These are phyloP conservation scores for Platycheirus rosarum DNA, from an alignment of 2,888 invertebrate genomes.

Conservation along the genomic window DNA sequence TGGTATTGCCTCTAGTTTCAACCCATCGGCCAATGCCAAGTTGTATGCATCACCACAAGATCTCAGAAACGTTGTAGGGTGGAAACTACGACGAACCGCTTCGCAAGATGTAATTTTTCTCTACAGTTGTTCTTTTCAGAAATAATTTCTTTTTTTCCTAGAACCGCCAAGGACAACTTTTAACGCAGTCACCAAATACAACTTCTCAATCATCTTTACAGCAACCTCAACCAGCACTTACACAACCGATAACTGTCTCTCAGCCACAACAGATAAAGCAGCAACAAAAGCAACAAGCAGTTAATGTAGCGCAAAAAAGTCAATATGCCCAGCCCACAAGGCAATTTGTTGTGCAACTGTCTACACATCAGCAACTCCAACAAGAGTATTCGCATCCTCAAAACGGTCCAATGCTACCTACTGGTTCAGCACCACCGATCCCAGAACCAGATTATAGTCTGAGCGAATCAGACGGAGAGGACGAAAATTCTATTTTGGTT, in stretches of 20 bases:
- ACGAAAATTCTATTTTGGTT: constrained; percentile 83
- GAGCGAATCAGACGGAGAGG: constrained; percentile 92
- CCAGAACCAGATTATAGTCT: constrained; percentile 96
- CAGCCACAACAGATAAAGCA: constrained; percentile 63
- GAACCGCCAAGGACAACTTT: constrained; percentile 75
- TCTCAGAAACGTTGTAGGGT: constrained; percentile 87
- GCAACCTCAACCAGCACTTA: constrained; percentile 69
- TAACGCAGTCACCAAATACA: constrained; percentile 47
- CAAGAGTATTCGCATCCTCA: constrained; percentile 75
- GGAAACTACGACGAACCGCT: constrained; percentile 84
- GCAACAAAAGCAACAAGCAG: constrained; percentile 75
- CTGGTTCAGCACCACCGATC: constrained; percentile 87
- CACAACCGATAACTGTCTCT: constrained; percentile 72
- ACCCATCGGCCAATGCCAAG: constrained; percentile 92
- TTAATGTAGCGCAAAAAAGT: constrained; percentile 76
- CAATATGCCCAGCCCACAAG: constrained; percentile 83
- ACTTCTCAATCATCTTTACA: constrained; percentile 62
- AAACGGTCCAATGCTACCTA: constrained; percentile 75
- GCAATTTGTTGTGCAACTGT: constrained; percentile 75
- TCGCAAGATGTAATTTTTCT: constrained; percentile 79
- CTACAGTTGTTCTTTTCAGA: constrained; percentile 1
- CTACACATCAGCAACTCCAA: constrained; percentile 78
- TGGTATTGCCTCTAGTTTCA: constrained; percentile 92
- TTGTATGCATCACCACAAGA: constrained; percentile 95
- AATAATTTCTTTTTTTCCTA: constrained; percentile 29